phyloP scores from a whole-genome alignment of 92 coral and sea anemone species.

The Metridium senile region DNA sequence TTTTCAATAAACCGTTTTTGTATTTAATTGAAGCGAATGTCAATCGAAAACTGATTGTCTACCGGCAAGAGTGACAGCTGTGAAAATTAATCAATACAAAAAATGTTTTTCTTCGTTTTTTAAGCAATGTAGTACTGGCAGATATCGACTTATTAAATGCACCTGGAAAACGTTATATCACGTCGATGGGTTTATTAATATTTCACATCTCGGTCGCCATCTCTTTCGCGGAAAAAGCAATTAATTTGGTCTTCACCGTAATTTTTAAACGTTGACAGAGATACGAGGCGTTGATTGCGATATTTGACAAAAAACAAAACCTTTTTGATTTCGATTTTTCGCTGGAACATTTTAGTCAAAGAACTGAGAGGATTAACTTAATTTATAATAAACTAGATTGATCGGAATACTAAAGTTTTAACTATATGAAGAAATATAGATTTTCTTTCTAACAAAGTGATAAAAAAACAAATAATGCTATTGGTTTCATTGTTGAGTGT shows the following conservation, averaged over 20 bases:
- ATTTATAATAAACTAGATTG: too few species aligned
- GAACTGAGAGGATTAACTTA: too few species aligned
- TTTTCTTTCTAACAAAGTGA: too few species aligned
- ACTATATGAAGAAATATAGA: too few species aligned
- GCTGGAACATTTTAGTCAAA: too few species aligned
- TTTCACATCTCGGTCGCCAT: slow-evolving; percentile 3
- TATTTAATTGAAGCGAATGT: slow-evolving; percentile 15
- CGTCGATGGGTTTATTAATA: slow-evolving; percentile 6
- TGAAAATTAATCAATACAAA: background rate
- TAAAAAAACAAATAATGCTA: too few species aligned
- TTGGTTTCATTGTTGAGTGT: background rate
- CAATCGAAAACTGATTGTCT: slow-evolving; percentile 16
- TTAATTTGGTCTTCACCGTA: background rate
- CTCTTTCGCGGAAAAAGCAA: background rate
- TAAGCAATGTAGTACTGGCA: background rate
- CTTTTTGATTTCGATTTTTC: background rate
- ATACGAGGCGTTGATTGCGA: background rate
- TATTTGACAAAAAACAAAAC: background rate
- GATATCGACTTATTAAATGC: slow-evolving; percentile 7
- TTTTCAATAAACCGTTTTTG: slow-evolving; percentile 24
- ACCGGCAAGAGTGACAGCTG: background rate
- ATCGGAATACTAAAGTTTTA: too few species aligned
- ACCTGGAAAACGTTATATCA: slow-evolving; percentile 3
- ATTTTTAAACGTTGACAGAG: background rate
- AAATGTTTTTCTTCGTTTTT: background rate